A percentile compares a stretch with the other conserved stretches of the same genome.
phyloP scores from a whole-genome alignment of 1,140 invertebrate genomes.

The Scaptomyza hsui region DNA sequence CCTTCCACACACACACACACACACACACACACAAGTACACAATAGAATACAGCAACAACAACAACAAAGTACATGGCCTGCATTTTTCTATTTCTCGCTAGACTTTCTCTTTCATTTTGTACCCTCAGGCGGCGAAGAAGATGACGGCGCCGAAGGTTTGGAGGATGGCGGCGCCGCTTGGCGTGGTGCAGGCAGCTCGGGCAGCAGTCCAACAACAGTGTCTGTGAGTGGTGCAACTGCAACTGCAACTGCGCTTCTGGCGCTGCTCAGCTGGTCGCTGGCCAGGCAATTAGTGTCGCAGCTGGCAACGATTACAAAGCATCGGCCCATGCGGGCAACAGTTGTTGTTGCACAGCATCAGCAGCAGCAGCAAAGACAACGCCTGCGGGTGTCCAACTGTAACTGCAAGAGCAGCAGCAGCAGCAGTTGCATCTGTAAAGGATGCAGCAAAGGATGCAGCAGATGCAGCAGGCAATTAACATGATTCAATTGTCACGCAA shows the following conservation, averaged over 20 bases:
- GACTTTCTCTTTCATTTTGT: slow-evolving; percentile 75
- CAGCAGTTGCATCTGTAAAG: slow-evolving; percentile 17
- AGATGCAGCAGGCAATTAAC: slow-evolving; percentile 77
- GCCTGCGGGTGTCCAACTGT: slow-evolving; percentile 56
- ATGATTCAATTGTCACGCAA: slow-evolving; percentile 78
- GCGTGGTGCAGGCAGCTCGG: slow-evolving; percentile 54
- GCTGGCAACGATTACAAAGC: slow-evolving; percentile 49
- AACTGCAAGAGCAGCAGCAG: slow-evolving; percentile 25
- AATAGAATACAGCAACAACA: slow-evolving; percentile 24
- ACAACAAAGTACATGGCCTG: slow-evolving; percentile 66
- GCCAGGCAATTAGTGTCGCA: slow-evolving; percentile 72
- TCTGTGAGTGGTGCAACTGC: slow-evolving; percentile 27
- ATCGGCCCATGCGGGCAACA: slow-evolving; percentile 29
- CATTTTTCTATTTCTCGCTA: slow-evolving; percentile 78
- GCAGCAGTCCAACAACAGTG: slow-evolving; percentile 44
- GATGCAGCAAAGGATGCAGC: slow-evolving; percentile 44
- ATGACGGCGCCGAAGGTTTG: slow-evolving; percentile 61
- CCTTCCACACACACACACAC: slow-evolving; percentile 24
- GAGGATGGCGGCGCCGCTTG: slow-evolving; percentile 73
- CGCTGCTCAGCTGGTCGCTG: slow-evolving; percentile 66
- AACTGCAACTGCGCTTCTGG: slow-evolving; percentile 54
- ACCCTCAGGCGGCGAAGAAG: slow-evolving; percentile 79
- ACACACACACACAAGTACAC: slow-evolving; percentile 25
- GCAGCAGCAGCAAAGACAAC: slow-evolving; percentile 31
- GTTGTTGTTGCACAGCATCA: slow-evolving; percentile 22